These are phyloP conservation scores for Styela clava DNA, from an alignment of 23 tunicate species.

Conservation along the genomic window DNA sequence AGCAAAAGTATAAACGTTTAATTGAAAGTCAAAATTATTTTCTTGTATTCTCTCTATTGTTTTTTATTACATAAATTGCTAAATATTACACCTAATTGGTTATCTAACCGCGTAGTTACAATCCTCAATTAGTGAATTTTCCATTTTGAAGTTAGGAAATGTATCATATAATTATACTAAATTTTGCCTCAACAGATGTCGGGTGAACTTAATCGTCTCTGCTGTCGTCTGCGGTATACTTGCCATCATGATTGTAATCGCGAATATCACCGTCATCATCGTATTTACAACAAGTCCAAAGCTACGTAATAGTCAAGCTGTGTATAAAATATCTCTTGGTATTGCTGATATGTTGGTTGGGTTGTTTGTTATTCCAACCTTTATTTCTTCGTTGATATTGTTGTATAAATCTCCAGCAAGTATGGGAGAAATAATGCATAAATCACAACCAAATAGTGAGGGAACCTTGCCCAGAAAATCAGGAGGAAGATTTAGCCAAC, in stretches of 20 bases:
- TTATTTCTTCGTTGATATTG: slow-evolving; percentile 21
- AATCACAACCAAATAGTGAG: background rate
- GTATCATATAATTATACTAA: too few relatives aligned
- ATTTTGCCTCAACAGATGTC: too few relatives aligned
- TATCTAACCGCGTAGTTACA: too few relatives aligned
- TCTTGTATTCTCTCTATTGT: too few relatives aligned
- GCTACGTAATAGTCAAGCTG: slow-evolving; percentile 57
- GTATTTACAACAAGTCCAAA: slow-evolving; percentile 25
- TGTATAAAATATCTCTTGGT: slow-evolving; percentile 63
- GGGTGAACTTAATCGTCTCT: slow-evolving; percentile 23
- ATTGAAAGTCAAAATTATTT: too few relatives aligned
- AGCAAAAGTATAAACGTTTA: too few relatives aligned
- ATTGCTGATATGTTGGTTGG: slow-evolving; percentile 68
- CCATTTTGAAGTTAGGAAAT: too few relatives aligned
- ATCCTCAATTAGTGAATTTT: too few relatives aligned
- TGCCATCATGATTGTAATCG: slow-evolving; percentile 24
- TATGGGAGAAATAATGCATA: background rate
- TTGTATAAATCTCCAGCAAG: slow-evolving; percentile 1
- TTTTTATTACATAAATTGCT: too few relatives aligned
- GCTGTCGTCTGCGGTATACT: slow-evolving; percentile 34
- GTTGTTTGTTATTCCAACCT: slow-evolving; percentile 42
- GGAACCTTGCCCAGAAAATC: slow-evolving; percentile 10
- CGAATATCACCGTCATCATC: slow-evolving; percentile 35
- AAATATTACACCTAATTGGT: too few relatives aligned
- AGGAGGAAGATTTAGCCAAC: slow-evolving; percentile 17